phyloP scores from a whole-genome alignment of 1,140 invertebrate genomes.

The Atta texana region DNA sequence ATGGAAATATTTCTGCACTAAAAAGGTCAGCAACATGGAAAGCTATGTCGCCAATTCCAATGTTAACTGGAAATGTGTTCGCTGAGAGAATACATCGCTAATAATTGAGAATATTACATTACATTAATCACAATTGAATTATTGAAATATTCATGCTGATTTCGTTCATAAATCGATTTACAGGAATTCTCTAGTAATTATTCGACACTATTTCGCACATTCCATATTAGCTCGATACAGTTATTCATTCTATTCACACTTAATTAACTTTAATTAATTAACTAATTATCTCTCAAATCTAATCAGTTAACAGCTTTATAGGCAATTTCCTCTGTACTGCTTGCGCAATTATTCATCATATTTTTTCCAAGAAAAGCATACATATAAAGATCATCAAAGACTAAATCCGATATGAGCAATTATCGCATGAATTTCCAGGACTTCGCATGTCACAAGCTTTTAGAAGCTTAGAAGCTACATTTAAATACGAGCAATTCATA shows the following conservation, averaged over 20 bases:
- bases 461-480: background rate
- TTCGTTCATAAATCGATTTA: background rate
- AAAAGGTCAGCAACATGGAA: background rate
- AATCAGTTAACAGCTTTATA: background rate
- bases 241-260: background rate
- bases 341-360: background rate
- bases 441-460: background rate
- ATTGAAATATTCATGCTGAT: background rate
- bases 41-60: background rate
- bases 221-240: too few relatives aligned
- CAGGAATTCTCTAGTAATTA: background rate
- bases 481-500: background rate
- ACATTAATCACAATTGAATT: background rate
- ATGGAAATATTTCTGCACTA: background rate
- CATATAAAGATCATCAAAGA: background rate
- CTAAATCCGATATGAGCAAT: background rate
- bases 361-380: background rate
- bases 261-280: slow-evolving; percentile 14
- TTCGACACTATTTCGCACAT: background rate
- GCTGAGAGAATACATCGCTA: background rate
- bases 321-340: background rate
- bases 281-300: background rate
- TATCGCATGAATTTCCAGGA: background rate
- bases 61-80: background rate
- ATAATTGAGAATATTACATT: background rate